Evolutionary conservation across 1,140 invertebrate genomes (phyloP), one percentile per base, ranked within the genome.

Genomic region (Stegodyphus dumicola): DNA sequence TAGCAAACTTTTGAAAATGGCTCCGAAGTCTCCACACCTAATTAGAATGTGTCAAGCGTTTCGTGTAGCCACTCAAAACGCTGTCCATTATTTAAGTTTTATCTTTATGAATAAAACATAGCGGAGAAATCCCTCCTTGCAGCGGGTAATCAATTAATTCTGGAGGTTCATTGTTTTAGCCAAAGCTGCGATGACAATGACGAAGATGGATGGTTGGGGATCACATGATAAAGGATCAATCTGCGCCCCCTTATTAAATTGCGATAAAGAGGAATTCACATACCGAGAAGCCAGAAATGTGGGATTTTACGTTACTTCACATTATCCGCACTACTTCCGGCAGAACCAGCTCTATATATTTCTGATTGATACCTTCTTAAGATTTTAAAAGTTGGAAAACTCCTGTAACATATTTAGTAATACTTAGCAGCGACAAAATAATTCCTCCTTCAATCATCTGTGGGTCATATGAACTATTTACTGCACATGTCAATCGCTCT

Each of bases 71-170:
- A 76, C 81, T 84, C 73, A 84, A 76, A 84, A 77, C 73, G 71
- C 73, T 84, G 81, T 84, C 81, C 74, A 84, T 84, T 84, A 75
- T 84, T 84, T 84, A 70, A 84, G 81, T 76, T 84, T 84, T 84
- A 84, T 84, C 81, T 76, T 84, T 84, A 84, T 84, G 81, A 84
- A 84, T 84, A 84, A 84, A 84, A 84, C 73, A 84, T 84, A 7
- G 64, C 1, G 51, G 73, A 49, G 18, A 53, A 33, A 76, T 67
- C 69, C 81, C 51, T 52, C 71, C 73, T 69, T 13, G 49, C 71
- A 18, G 56, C 33, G 13, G 52, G 73, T 76, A 17, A 60, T 76
- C 73, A 76, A 84, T 76, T 84, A 76, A 84, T 76, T 84, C 73
- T 15, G 7, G 73, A 54, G 73, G 73, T 84, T 84, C 81, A 84